phyloP scores from a whole-genome alignment of 2,797 vertebrate species.

The Bovichtus variegatus region DNA sequence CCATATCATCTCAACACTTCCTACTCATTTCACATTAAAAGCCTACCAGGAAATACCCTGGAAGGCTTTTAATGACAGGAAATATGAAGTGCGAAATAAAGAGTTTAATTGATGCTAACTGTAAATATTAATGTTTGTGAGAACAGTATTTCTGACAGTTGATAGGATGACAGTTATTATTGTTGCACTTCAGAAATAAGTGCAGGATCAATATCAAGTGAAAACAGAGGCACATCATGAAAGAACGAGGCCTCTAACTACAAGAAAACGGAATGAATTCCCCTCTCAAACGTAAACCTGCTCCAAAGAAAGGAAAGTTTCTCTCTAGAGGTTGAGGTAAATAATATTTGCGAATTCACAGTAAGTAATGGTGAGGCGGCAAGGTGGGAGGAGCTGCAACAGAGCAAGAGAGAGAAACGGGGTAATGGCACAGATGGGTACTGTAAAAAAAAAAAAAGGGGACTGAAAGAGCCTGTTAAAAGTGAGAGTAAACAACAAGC shows the following conservation, averaged over 20 bases:
- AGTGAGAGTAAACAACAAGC: constrained; percentile 36
- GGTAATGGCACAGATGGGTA: constrained; percentile 21
- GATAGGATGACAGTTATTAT: background rate
- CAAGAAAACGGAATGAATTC: background rate
- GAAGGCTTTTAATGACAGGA: background rate
- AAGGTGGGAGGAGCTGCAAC: constrained; percentile 16
- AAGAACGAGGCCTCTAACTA: background rate
- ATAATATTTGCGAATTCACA: background rate
- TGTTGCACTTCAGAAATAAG: background rate
- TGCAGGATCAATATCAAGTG: background rate
- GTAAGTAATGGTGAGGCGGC: background rate
- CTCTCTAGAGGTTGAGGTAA: background rate
- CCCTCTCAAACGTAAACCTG: background rate
- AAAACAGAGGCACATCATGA: background rate
- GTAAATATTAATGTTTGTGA: background rate
- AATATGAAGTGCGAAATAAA: background rate
- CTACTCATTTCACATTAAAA: background rate
- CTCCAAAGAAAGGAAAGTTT: background rate
- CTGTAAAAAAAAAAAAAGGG: background rate
- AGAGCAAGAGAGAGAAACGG: constrained; percentile 8
- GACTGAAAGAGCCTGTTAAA: constrained; percentile 3
- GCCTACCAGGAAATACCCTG: background rate
- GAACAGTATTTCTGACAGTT: background rate
- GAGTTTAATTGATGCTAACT: background rate
- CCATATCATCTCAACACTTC: too few relatives aligned